Percentiles rank a stretch among this genome's conserved stretches.
Evolutionary conservation across 2,797 vertebrate genomes (phyloP).

Genomic region (Denticeps clupeoides): DNA sequence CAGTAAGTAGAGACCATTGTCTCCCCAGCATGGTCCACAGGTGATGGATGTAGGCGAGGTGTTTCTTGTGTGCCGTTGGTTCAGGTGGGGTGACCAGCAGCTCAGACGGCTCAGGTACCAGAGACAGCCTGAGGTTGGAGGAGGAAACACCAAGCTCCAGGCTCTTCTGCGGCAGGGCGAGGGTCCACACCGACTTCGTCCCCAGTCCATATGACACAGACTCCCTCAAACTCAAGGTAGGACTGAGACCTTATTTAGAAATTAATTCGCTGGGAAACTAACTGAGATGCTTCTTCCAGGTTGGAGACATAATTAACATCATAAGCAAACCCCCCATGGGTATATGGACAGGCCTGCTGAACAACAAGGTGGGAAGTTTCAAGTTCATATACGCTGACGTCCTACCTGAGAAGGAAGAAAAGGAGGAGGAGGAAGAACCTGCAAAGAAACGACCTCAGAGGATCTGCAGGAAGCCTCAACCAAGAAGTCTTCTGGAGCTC

Average conservation of each 20-base stretch:
- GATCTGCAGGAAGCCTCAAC: conserved; percentile 60
- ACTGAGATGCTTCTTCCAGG: too few species aligned
- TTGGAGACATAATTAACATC: conserved; percentile 85
- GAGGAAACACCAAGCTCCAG: conserved; percentile 75
- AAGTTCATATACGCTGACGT: conserved; percentile 96
- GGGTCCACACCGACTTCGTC: conserved; percentile 91
- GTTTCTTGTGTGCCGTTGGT: conserved; percentile 14
- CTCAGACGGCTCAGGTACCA: conserved; percentile 71
- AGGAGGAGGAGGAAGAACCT: conserved; percentile 53
- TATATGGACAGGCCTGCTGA: conserved; percentile 90
- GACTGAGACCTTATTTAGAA: too few species aligned
- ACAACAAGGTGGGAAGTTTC: conserved; percentile 92
- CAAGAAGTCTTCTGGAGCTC: conserved; percentile 78
- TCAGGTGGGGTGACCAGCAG: conserved; percentile 81
- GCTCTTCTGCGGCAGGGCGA: conserved; percentile 80
- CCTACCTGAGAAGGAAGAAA: conserved; percentile 63
- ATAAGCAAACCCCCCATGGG: conserved; percentile 96
- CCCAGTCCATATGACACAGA: conserved; percentile 94
- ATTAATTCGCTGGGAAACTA: too few species aligned
- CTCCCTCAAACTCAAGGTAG: conserved; percentile 92
- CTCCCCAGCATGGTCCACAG: too few species aligned
- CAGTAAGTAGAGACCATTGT: conserved; percentile 61
- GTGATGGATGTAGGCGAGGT: too few species aligned
- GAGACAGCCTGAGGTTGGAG: conserved; percentile 76
- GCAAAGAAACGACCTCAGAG: conserved; percentile 63